phyloP scores from a whole-genome alignment of 2,113 vertebrate species.

The Trematocara stigmaticum region DNA sequence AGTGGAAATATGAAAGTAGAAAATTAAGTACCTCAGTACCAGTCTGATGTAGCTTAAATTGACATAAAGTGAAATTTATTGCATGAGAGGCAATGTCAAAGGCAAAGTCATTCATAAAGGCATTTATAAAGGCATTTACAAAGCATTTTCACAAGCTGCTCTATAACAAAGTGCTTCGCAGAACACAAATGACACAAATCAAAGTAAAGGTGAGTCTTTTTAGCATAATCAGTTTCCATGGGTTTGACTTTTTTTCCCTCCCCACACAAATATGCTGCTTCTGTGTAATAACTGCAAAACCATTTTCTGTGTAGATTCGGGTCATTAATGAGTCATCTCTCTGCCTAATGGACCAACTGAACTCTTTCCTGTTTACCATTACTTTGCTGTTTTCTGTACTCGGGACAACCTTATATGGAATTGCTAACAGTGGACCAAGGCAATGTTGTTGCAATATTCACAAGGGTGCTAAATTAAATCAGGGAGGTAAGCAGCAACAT shows the following conservation, averaged over 20 bases:
- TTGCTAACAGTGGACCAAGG: background rate
- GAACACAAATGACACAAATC: constrained; percentile 37
- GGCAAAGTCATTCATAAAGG: constrained; percentile 38
- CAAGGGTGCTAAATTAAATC: constrained; percentile 25
- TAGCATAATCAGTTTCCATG: constrained; percentile 11
- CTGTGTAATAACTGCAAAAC: background rate
- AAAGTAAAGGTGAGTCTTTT: constrained; percentile 21
- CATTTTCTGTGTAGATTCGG: constrained; percentile 30
- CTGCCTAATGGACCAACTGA: constrained; percentile 52
- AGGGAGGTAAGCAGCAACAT: background rate
- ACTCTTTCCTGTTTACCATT: constrained; percentile 69
- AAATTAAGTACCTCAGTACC: constrained; percentile 27
- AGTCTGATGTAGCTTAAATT: constrained; percentile 31
- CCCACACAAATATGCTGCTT: background rate
- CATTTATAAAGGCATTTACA: constrained; percentile 13
- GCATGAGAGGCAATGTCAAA: constrained; percentile 34
- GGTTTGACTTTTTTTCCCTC: background rate
- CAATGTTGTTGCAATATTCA: constrained; percentile 15
- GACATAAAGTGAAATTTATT: constrained; percentile 42
- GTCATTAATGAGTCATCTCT: constrained; percentile 63
- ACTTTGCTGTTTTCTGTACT: constrained; percentile 34
- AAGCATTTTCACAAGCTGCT: constrained; percentile 23
- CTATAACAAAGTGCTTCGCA: background rate
- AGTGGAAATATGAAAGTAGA: constrained; percentile 32
- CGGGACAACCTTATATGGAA: constrained; percentile 46